Evolutionary conservation across 1,140 invertebrate species (phyloP), one percentile per base, ranked within the genome.

Genomic region (Aleiodes sp.): DNA sequence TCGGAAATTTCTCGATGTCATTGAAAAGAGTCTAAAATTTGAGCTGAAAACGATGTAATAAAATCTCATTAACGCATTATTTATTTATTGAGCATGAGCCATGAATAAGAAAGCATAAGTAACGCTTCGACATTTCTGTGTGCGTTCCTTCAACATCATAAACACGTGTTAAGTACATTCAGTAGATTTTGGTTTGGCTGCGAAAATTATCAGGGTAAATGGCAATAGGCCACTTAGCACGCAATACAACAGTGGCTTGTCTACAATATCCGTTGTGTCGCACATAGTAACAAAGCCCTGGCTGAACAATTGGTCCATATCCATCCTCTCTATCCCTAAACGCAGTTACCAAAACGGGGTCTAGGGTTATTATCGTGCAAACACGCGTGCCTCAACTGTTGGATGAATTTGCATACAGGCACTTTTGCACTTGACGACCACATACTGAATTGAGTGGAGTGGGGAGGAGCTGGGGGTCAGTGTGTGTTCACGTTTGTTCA

Each of bases 331-430:
- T n/a, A n/a, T 16, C 14, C 39, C 39, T 16, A n/a, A 43, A 43
- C 19, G 39, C 19, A 16, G 39, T 43, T n/a, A 1, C 39, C 39
- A 43, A n/a, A n/a, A 16, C 39, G 19, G 39, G 14, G 14, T 43
- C 39, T 43, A 43, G 39, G 39, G 39, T 43, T 43, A 43, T 43
- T 43, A 43, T 43, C 39, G 39, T 43, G 39, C 39, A 16, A 43
- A 43, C 39, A 43, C 7, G 39, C 39, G n/a, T 43, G 39, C 4
- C 39, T 43, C 39, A 16, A 43, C 1, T 16, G 39, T 43, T 2
- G n/a, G n/a, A 43, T 43, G 39, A 12, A 43, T 43, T 43, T 43
- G n/a, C 39, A 43, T 43, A 43, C 39, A 43, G 39, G 39, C 39
- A 43, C 39, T 43, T 43, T 43, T 43, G n/a, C 39, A 43, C n/a